Conservation (phyloP, 2,113 vertebrate genomes). For the Nestor notabilis region DNA sequence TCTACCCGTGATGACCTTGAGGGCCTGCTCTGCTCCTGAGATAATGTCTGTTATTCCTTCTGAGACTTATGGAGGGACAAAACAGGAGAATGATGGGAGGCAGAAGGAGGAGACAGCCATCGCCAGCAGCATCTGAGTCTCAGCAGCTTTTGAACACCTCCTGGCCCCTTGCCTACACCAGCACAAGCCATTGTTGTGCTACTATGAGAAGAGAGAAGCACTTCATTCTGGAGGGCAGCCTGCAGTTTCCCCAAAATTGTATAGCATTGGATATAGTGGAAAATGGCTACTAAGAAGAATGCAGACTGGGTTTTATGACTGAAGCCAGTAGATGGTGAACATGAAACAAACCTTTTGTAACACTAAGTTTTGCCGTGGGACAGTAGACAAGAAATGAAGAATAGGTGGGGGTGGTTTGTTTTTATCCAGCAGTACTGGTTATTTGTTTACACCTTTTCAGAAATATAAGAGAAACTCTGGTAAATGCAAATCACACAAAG, state of each 20-base stretch:
- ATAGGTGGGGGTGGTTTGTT: background rate
- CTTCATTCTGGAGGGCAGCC: background rate
- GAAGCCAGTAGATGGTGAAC: background rate
- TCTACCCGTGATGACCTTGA: background rate
- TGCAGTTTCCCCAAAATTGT: background rate
- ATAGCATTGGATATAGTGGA: background rate
- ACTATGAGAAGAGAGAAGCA: background rate
- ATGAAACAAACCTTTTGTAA: background rate
- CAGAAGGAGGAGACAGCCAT: background rate
- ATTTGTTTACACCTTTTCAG: background rate
- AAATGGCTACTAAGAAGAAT: background rate
- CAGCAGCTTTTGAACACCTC: background rate
- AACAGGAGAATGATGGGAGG: background rate
- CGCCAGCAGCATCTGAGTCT: background rate
- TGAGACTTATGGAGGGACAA: background rate
- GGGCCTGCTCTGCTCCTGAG: background rate
- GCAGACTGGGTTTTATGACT: background rate
- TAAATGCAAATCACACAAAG: background rate
- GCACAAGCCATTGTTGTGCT: accelerated
- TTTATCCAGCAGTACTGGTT: background rate
- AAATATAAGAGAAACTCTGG: background rate
- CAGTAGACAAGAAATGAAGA: background rate
- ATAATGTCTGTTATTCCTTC: background rate
- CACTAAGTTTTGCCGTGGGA: background rate
- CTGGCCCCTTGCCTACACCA: background rate